phyloP scores from a whole-genome alignment of 1,140 invertebrate genomes.

The Aphaenogaster ashmeadi region DNA sequence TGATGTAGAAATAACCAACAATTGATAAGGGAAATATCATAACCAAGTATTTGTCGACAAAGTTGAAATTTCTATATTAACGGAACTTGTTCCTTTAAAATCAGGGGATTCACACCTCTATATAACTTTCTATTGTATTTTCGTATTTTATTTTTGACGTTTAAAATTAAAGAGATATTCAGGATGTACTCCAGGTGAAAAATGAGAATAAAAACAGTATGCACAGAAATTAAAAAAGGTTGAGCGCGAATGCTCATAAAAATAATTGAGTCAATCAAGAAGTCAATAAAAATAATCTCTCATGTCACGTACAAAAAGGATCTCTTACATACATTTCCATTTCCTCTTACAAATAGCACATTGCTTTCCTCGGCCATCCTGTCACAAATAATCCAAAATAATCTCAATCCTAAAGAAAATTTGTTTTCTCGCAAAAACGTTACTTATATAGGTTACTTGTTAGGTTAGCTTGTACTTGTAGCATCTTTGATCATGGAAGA shows the following conservation, averaged over 20 bases:
- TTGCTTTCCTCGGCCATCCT: conserved; percentile 76
- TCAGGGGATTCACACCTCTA: neutral
- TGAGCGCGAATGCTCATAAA: neutral
- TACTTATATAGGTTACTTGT: too few relatives aligned
- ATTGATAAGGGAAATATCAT: neutral
- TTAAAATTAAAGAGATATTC: neutral
- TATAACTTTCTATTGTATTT: neutral
- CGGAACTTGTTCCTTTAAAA: neutral
- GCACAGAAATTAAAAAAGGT: neutral
- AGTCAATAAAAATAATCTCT: too few relatives aligned
- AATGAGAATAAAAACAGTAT: neutral
- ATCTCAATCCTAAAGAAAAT: neutral
- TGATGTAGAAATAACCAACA: too few relatives aligned
- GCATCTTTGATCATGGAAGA: too few relatives aligned
- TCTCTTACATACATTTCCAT: conserved; percentile 66
- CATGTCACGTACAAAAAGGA: conserved; percentile 3
- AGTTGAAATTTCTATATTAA: neutral
- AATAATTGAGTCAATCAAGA: neutral
- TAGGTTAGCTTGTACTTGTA: too few relatives aligned
- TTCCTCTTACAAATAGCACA: conserved; percentile 78
- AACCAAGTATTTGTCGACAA: neutral
- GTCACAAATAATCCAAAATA: neutral
- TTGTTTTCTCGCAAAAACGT: neutral
- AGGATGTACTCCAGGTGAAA: neutral
- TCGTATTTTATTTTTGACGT: neutral